Evolutionary conservation across 2,797 vertebrate genomes (phyloP).

Genomic region (Aselliscus stoliczkanus): DNA sequence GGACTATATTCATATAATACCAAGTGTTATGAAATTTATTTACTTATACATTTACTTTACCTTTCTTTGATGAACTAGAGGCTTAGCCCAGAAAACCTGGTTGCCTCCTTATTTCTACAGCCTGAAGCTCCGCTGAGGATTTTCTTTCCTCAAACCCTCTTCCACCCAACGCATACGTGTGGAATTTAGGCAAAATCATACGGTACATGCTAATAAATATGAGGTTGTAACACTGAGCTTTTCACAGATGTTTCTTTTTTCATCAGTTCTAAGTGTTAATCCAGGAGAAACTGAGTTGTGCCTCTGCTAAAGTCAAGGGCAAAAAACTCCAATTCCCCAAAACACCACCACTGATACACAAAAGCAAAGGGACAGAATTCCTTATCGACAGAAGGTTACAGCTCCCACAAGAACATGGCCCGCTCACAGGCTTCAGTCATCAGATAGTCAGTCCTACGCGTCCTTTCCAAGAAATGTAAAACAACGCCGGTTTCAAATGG

Average conservation of each 20-base stretch:
- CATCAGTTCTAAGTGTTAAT: background rate
- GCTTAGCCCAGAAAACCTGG: background rate
- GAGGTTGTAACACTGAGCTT: background rate
- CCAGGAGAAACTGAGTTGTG: background rate
- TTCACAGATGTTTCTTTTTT: background rate
- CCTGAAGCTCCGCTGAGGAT: background rate
- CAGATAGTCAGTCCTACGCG: background rate
- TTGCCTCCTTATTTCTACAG: background rate
- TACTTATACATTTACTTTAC: background rate
- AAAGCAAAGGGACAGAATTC: background rate
- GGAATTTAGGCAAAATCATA: background rate
- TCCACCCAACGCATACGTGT: background rate
- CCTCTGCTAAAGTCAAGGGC: background rate
- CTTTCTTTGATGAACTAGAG: background rate
- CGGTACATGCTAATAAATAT: background rate
- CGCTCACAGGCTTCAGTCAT: background rate
- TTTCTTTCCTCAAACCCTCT: background rate
- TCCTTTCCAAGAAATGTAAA: background rate
- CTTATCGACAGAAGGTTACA: background rate
- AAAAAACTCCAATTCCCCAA: background rate
- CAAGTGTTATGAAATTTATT: background rate
- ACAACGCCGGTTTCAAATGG: background rate
- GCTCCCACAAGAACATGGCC: background rate
- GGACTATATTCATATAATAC: background rate
- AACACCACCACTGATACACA: background rate